phyloP scores from a whole-genome alignment of 2,888 invertebrate species.

The Stegana nigrithorax region DNA sequence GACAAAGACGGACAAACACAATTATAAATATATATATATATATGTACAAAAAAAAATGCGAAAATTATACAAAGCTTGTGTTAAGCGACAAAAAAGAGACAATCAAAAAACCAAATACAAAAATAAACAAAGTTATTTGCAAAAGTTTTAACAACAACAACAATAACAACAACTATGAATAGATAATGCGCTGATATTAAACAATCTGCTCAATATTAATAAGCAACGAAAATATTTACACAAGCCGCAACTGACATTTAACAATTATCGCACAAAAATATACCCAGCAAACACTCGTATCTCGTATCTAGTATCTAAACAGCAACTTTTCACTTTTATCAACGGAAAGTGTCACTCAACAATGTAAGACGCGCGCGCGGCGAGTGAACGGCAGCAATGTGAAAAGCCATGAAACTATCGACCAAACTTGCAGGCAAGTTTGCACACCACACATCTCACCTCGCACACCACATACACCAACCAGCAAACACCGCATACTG shows the following conservation, averaged over 20 bases:
- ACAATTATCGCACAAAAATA: conserved; percentile 1
- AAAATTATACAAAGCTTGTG: no score
- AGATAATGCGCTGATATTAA: no score
- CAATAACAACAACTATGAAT: conserved; percentile 21
- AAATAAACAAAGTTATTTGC: conserved; percentile 22
- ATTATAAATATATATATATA: no score
- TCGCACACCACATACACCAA: no score
- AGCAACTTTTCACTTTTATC: conserved; percentile 57
- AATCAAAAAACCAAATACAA: not conserved
- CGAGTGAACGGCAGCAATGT: no score
- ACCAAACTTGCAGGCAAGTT: conserved; percentile 37
- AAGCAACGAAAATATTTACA: no score
- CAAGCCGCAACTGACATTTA: conserved; percentile 2
- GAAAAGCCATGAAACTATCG: conserved; percentile 43
- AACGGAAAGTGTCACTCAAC: conserved; percentile 56
- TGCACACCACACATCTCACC: conserved; percentile 10
- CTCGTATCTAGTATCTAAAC: conserved; percentile 29
- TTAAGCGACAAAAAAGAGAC: not conserved
- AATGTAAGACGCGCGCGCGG: no score
- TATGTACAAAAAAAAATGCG: no score
- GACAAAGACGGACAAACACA: not conserved
- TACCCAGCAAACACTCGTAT: not conserved
- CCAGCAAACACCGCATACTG: no score
- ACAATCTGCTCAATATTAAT: no score
- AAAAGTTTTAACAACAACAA: conserved; percentile 15